phyloP scores from a whole-genome alignment of 2,888 invertebrate genomes.

The Omphaloscelis lunosa region DNA sequence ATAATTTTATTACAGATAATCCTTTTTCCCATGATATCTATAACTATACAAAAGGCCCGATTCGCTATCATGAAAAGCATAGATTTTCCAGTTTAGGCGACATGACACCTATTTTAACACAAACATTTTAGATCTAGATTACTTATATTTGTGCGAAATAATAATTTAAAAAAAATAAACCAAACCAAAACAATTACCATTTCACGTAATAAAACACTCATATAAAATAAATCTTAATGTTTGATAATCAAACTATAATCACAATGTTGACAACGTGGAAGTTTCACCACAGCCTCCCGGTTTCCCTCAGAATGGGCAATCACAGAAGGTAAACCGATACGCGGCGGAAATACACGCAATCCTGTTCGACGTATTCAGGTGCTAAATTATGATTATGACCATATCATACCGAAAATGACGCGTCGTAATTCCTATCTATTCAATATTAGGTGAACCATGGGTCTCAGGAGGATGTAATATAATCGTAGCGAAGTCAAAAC shows the following conservation, averaged over 20 bases:
- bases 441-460: no score
- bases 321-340: neutral
- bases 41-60: neutral
- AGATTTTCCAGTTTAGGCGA: neutral
- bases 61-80: neutral
- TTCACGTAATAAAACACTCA: neutral
- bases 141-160: constrained; percentile 12
- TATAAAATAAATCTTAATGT: neutral
- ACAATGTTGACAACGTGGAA: neutral
- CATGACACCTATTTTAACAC: constrained; percentile 1
- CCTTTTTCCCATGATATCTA: neutral
- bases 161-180: neutral
- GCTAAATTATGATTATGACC: no score
- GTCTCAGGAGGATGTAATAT: neutral
- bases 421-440: neutral
- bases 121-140: constrained; percentile 1
- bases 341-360: neutral
- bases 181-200: neutral
- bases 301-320: neutral
- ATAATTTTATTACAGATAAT: constrained; percentile 4
- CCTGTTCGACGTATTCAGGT: neutral
- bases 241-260: neutral
- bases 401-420: neutral
- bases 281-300: neutral
- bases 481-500: neutral